These are phyloP conservation scores for Steinernema hermaphroditum DNA, from an alignment of 2,888 invertebrate genomes.

Conservation along the genomic window DNA sequence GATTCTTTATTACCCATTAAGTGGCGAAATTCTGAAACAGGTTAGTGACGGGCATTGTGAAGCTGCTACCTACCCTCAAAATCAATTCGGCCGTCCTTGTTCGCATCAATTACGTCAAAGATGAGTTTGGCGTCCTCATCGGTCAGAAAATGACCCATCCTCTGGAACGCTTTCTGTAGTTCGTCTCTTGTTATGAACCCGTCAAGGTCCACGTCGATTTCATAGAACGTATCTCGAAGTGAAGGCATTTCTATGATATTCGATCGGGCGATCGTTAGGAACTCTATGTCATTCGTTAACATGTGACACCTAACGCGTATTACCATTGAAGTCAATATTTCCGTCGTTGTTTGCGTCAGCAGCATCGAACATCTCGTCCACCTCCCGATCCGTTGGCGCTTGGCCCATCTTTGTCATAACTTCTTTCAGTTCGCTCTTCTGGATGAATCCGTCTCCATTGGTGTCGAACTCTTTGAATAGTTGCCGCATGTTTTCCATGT, in stretches of 20 bases:
- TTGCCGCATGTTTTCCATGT: slow-evolving; percentile 15
- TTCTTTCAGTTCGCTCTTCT: neutral
- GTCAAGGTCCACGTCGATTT: neutral
- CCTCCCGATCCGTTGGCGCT: neutral
- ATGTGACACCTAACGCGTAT: too few relatives aligned
- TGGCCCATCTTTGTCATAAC: neutral
- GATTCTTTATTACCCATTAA: neutral
- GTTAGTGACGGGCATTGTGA: neutral
- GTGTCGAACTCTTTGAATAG: slow-evolving; percentile 16
- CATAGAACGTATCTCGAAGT: neutral
- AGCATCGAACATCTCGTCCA: slow-evolving; percentile 13
- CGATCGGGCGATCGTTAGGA: slow-evolving; percentile 2
- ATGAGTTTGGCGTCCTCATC: neutral
- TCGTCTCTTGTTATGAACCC: slow-evolving; percentile 4
- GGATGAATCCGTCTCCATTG: slow-evolving; percentile 16
- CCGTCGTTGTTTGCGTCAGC: slow-evolving; percentile 14
- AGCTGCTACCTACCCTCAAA: neutral
- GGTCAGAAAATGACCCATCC: neutral
- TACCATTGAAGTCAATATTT: slow-evolving; percentile 20
- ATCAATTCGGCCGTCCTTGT: slow-evolving; percentile 14
- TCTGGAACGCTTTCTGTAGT: neutral
- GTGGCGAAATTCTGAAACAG: neutral
- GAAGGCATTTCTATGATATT: neutral
- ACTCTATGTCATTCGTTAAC: too few relatives aligned
- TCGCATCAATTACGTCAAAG: neutral